These are phyloP conservation scores for Andrena haemorrhoa DNA, from an alignment of 2,888 invertebrate species.

Conservation along the genomic window DNA sequence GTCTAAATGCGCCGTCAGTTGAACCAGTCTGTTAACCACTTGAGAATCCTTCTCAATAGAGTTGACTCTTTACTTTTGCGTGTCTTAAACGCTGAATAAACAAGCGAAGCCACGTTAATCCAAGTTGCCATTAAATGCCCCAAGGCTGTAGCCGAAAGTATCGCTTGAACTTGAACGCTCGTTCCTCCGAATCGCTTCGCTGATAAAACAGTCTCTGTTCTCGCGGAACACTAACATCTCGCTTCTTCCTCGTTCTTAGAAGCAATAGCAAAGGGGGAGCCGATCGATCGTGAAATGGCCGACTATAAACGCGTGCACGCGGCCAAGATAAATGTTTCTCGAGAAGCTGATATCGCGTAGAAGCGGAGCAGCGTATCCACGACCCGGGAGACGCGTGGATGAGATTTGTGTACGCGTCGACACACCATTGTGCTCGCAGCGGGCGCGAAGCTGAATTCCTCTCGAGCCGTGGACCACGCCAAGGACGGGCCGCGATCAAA, in stretches of 20 bases:
- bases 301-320: conserved; percentile 36
- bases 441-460: neutral
- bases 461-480: neutral
- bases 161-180: too few species aligned
- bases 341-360: conserved; percentile 25
- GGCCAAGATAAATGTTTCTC: conserved; percentile 46
- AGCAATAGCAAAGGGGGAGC: conserved; percentile 28
- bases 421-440: neutral
- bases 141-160: too few species aligned
- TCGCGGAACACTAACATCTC: neutral
- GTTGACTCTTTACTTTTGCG: too few species aligned
- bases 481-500: neutral
- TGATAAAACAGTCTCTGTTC: neutral
- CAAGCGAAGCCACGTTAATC: too few species aligned
- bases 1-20: neutral
- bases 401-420: neutral
- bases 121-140: too few species aligned
- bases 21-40: neutral
- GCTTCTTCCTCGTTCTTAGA: conserved; percentile 32
- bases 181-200: too few species aligned
- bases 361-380: neutral
- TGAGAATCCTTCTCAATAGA: neutral
- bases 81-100: too few species aligned
- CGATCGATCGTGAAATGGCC: conserved; percentile 62
- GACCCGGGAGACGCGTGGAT: neutral